Percentiles rank a stretch among this genome's conserved stretches.
Evolutionary conservation across 1,140 invertebrate genomes (phyloP).

Genomic region (Choristoneura fumiferana): DNA sequence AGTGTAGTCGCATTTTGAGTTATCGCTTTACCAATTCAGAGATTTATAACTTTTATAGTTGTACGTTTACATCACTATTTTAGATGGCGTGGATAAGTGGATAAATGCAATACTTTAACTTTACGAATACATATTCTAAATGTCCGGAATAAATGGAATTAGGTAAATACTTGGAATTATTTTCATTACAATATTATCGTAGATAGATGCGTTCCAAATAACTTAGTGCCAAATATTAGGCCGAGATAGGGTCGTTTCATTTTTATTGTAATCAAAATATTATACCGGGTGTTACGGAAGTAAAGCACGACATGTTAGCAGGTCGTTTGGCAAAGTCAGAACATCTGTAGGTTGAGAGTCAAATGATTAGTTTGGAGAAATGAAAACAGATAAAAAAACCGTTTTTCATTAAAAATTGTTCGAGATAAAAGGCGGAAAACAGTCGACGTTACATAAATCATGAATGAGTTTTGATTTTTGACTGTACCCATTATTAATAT

Average conservation of each 20-base stretch:
- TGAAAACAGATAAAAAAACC: too few species aligned
- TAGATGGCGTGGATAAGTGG: constrained; percentile 15
- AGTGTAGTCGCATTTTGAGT: constrained; percentile 10
- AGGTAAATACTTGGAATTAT: constrained; percentile 31
- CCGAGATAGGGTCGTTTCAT: constrained; percentile 46
- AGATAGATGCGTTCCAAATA: constrained; percentile 73
- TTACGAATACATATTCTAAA: constrained; percentile 41
- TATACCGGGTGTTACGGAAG: too few species aligned
- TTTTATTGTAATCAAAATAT: constrained; percentile 66
- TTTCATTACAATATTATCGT: constrained; percentile 53
- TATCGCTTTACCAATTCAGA: constrained; percentile 10
- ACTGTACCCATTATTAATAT: too few species aligned
- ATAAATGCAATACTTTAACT: constrained; percentile 20
- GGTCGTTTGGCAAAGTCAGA: too few species aligned
- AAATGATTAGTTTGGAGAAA: too few species aligned
- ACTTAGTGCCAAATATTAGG: constrained; percentile 71
- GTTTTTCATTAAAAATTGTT: constrained; percentile 23
- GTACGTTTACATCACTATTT: constrained; percentile 20
- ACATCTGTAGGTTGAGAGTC: too few species aligned
- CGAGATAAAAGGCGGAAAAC: too few species aligned
- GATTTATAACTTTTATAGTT: constrained; percentile 14
- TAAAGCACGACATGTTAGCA: too few species aligned
- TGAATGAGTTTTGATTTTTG: too few species aligned
- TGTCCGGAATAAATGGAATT: constrained; percentile 25
- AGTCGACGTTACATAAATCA: too few species aligned